Evolutionary conservation across 35 echinoderm and acorn worm genomes (phyloP).

Genomic region (Strongylocentrotus purpuratus): DNA sequence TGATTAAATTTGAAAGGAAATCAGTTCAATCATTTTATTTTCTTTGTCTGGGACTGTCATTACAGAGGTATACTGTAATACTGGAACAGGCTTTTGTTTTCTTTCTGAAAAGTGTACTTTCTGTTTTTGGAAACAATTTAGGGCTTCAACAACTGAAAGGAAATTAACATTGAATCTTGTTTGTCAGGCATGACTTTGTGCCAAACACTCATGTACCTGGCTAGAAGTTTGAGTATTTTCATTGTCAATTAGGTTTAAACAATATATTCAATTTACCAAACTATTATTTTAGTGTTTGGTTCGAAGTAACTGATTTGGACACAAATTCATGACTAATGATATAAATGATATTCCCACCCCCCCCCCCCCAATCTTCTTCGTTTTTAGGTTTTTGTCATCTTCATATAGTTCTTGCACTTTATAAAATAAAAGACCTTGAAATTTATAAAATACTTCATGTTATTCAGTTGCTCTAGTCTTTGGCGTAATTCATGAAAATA

Average conservation of each 20-base stretch:
- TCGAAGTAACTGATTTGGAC: not conserved
- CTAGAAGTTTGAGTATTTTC: not conserved
- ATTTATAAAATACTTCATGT: too few species aligned
- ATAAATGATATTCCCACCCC: too few species aligned
- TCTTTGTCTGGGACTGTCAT: not conserved
- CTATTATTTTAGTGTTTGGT: not conserved
- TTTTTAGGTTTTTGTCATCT: too few species aligned
- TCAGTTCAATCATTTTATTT: not conserved
- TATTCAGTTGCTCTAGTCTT: too few species aligned
- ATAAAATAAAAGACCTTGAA: too few species aligned
- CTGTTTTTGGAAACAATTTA: not conserved
- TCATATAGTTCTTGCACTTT: too few species aligned
- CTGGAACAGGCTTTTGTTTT: too few species aligned
- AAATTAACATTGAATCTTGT: not conserved
- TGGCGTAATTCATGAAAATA: too few species aligned
- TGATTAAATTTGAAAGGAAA: not conserved
- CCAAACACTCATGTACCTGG: not conserved
- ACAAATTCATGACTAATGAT: too few species aligned
- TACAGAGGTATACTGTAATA: not conserved
- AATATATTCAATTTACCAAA: not conserved
- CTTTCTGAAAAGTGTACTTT: not conserved
- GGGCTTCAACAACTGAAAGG: not conserved
- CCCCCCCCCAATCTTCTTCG: too few species aligned
- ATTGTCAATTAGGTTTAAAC: not conserved
- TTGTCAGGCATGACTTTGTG: not conserved